These are phyloP conservation scores for Drosophila nigricruria DNA, from an alignment of 2,888 invertebrate species.

Conservation along the genomic window DNA sequence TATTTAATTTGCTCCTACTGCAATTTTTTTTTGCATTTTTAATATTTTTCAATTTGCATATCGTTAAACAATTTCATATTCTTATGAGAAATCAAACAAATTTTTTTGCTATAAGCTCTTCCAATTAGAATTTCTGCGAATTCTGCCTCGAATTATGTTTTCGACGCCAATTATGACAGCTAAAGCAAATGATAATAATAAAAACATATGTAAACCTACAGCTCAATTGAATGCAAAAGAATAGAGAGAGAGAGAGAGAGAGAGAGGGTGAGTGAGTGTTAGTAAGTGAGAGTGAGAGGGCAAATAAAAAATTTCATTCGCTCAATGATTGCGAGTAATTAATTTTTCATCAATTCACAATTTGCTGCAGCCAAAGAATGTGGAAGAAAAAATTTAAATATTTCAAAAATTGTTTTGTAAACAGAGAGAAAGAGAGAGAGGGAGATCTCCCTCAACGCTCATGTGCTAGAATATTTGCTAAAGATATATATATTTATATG, in stretches of 20 bases:
- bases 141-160: constrained; percentile 23
- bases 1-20: too few relatives aligned
- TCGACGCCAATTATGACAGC: constrained; percentile 38
- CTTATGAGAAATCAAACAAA: too few relatives aligned
- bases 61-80: not conserved
- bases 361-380: constrained; percentile 33
- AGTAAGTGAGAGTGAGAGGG: not conserved
- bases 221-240: constrained; percentile 25
- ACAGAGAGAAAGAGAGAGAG: constrained; percentile 22
- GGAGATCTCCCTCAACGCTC: not conserved
- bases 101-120: too few relatives aligned
- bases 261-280: not conserved
- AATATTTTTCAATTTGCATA: too few relatives aligned
- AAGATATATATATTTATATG: constrained; percentile 4
- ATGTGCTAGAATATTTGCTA: constrained; percentile 5
- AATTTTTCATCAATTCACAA: constrained; percentile 27
- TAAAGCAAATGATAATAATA: constrained; percentile 24
- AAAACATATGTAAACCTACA: constrained; percentile 14
- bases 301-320: constrained; percentile 34
- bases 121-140: not conserved
- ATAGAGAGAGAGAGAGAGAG: not conserved
- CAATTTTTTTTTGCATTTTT: too few relatives aligned
- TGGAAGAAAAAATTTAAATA: constrained; percentile 16
- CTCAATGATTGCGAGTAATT: constrained; percentile 42
- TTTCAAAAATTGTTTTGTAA: constrained; percentile 31